Base-by-base conservation (phyloP, 2,888 invertebrate species). In the Deroplatys truncata region DNA sequence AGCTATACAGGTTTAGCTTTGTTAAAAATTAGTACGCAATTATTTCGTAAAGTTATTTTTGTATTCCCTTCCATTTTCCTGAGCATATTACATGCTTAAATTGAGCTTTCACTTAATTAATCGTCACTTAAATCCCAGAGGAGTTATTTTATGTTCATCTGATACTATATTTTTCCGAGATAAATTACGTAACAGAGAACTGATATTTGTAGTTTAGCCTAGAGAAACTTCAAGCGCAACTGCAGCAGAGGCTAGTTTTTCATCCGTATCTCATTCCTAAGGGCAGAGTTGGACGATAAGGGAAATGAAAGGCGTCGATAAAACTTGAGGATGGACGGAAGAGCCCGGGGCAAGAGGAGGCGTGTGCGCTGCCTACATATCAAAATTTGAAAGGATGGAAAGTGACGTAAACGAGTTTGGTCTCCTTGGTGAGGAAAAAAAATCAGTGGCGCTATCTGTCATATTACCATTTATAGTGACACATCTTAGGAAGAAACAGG, bases 381-480 rank as follows among this genome's bases (percentile, higher is more conserved):
- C 56, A 72, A 72, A 72, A 72, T 72, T 72, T 72, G 56, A 72
- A 72, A 72, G 56, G 56, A 72, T 72, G 56, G 56, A 72, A 72
- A 72, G 56, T 72, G 56, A 72, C 56, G 56, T 72, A 72, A 72
- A 72, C 56, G 56, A 72, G 56, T 72, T 72, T 72, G 56, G 25
- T 25, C 56, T 72, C 56, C 20, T 20, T 72, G 56, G 56, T 4
- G 20, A 72, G 25, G 56, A 20, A 25, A 72, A 86, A 72, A 86
- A 86, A 86, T 86, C 86, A 56, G n/a, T 49, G 86, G 20, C 82
- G 29, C 25, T 82, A 29, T 86, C 56, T 86, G 82, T 86, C 72
- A 86, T 15, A 86, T 86, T 86, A 86, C 56, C 86, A 86, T 86
- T 86, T 86, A 86, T 72, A 86, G 72, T n/a, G 82, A 72, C 86